Base-by-base conservation (phyloP, 2,888 invertebrate genomes). In the Palloptera scutellata region DNA sequence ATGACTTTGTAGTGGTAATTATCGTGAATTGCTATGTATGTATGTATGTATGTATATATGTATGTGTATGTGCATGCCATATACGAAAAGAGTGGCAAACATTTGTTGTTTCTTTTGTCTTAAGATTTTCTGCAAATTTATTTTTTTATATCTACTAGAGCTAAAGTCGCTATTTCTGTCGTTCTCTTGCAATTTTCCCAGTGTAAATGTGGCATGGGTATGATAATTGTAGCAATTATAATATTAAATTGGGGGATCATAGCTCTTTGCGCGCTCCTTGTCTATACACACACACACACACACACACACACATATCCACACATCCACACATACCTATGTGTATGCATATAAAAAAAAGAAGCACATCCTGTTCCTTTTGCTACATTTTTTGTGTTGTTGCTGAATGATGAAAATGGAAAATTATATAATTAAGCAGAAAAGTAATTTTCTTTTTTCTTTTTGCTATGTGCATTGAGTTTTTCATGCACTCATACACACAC, bases 171-270 rank as follows among this genome's bases (percentile, higher is more conserved):
- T 54, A 53, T 66, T 63, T 48, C 51, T 60, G 55, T 20, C 63
- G 13, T n/a, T 20, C 17, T 48, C 11, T 41, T 61, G 66, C 66
- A 61, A 66, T 66, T 30, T 30, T 66, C 60, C 60, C 66, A 60
- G 48, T 68, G 75, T 78, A 78, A 78, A 79, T 79, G n/a, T n/a
- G 78, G 79, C 78, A 80, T 78, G 80, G 77, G 79, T 79, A 82
- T 82, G 83, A 82, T 84, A 84, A 84, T 84, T 83, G 81, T 79
- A 77, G 82, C 82, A 84, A 84, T 84, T 84, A 84, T 82, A 82
- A 83, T 83, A 84, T 83, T 82, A 84, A 84, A 83, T 84, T 82
- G 82, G 80, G 79, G 80, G 81, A 84, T 83, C 82, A 84, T 83
- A 81, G 79, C 83, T 80, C 78, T 80, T 77, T 77, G 79, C 75